Conservation (phyloP, 2,888 invertebrate species). For the Trissoscelio sp. region DNA sequence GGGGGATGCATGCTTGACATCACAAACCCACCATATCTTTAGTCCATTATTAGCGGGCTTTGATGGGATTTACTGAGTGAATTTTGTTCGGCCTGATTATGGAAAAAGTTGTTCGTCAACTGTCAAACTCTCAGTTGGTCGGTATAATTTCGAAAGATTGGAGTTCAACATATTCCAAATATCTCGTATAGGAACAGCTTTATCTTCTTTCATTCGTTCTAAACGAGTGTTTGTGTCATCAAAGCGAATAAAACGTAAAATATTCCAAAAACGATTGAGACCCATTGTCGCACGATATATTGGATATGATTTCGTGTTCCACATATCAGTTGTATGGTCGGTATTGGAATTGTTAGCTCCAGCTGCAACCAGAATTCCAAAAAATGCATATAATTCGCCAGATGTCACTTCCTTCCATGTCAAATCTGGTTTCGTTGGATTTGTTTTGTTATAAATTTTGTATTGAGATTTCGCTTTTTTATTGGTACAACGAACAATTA, state of each 20-base stretch:
- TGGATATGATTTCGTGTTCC: constrained; percentile 32
- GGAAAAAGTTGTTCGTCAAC: constrained; percentile 76
- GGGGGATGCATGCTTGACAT: too few relatives aligned
- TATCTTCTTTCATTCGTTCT: constrained; percentile 70
- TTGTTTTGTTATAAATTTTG: constrained; percentile 32
- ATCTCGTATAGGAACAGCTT: constrained; percentile 73
- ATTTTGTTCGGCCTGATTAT: too few relatives aligned
- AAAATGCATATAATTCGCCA: constrained; percentile 68
- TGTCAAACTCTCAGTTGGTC: constrained; percentile 73
- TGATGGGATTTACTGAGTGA: too few relatives aligned
- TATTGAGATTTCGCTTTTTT: constrained; percentile 42
- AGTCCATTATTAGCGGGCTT: too few relatives aligned
- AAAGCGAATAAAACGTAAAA: constrained; percentile 74
- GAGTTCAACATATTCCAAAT: constrained; percentile 75
- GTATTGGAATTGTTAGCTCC: constrained; percentile 69
- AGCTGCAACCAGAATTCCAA: constrained; percentile 67
- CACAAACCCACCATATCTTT: too few relatives aligned
- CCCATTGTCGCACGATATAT: constrained; percentile 50
- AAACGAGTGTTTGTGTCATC: constrained; percentile 72
- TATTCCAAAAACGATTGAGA: constrained; percentile 47
- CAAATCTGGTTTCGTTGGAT: constrained; percentile 23
- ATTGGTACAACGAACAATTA: constrained; percentile 36
- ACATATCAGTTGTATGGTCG: constrained; percentile 27
- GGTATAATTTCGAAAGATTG: constrained; percentile 74
- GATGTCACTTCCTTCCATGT: constrained; percentile 40